These are phyloP conservation scores for Tipula vernalis DNA, from an alignment of 2,888 invertebrate species.

Conservation along the genomic window DNA sequence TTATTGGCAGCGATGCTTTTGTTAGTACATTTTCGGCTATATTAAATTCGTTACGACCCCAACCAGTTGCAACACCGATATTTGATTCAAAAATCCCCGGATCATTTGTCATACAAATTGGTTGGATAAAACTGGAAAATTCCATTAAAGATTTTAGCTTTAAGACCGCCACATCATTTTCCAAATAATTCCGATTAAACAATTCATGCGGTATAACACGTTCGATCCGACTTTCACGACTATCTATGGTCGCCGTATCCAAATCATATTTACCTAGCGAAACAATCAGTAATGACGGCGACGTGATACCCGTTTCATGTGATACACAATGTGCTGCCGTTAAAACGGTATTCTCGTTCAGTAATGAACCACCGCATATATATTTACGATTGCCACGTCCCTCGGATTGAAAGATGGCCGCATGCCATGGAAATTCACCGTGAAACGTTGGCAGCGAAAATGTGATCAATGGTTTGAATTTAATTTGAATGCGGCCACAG, in stretches of 20 bases:
- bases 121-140: not conserved
- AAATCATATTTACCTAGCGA: not conserved
- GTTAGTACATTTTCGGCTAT: not conserved
- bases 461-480: not conserved
- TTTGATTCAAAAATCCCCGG: not conserved
- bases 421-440: slow-evolving; percentile 5
- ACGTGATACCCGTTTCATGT: not conserved
- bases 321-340: not conserved
- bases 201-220: not conserved
- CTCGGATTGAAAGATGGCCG: not conserved
- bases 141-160: not conserved
- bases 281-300: not conserved
- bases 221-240: not conserved
- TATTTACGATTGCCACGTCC: not conserved
- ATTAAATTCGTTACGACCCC: not conserved
- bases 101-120: not conserved
- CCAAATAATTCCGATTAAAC: not conserved
- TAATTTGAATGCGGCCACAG: not conserved
- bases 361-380: not conserved
- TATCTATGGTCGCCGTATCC: not conserved
- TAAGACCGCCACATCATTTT: not conserved
- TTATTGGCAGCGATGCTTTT: not conserved
- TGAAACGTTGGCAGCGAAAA: not conserved
- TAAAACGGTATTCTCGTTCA: not conserved
- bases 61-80: not conserved